A percentile compares a stretch with the other conserved stretches of the same genome.
Evolutionary conservation across 2,888 invertebrate genomes (phyloP).

Genomic region (Allolobophora icterica): DNA sequence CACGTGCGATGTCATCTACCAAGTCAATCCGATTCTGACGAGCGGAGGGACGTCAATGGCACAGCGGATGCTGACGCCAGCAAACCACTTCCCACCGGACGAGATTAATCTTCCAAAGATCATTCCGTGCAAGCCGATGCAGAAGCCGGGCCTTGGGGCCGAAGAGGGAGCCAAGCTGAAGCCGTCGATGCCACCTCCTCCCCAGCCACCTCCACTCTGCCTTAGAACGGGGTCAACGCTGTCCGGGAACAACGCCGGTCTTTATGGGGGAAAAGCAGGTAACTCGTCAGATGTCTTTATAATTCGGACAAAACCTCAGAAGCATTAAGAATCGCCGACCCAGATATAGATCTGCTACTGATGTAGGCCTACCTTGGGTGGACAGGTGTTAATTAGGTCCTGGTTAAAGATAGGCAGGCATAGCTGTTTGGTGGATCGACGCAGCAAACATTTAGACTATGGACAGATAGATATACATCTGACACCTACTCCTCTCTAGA

Average conservation of each 20-base stretch:
- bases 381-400: no score
- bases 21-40: not conserved
- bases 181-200: not conserved
- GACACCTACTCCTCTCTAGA: no score
- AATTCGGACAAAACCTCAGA: no score
- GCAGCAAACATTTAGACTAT: no score
- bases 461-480: no score
- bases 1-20: conserved; percentile 8
- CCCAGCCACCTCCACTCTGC: not conserved
- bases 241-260: not conserved
- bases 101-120: not conserved
- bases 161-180: not conserved
- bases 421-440: no score
- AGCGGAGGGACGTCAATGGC: conserved; percentile 21
- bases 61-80: not conserved
- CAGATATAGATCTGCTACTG: no score
- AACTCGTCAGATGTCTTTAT: not conserved
- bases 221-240: not conserved
- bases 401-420: no score
- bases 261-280: not conserved
- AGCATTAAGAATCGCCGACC: no score
- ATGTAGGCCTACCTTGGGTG: no score
- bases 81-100: not conserved
- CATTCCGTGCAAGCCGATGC: not conserved
- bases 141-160: not conserved